Conservation (phyloP, 2,888 invertebrate species). For the Ormyrus rosae region DNA sequence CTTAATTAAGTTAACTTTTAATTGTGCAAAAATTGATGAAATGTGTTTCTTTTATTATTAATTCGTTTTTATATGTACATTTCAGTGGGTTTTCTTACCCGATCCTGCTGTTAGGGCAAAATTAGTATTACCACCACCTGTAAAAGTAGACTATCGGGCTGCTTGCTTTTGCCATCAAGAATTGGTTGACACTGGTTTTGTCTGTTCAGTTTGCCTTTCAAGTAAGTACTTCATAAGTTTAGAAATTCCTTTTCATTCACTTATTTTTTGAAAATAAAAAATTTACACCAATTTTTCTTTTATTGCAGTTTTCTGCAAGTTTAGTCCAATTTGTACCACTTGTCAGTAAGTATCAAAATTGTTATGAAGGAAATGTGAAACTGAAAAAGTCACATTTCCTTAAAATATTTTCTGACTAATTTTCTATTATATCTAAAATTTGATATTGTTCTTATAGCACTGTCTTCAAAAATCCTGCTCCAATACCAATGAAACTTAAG, state of each 20-base stretch:
- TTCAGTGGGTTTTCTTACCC: slow-evolving; percentile 94
- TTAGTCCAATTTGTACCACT: slow-evolving; percentile 97
- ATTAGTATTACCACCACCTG: slow-evolving; percentile 91
- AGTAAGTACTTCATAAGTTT: slow-evolving; percentile 79
- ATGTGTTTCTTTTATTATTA: not conserved
- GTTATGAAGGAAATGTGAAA: not conserved
- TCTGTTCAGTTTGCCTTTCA: slow-evolving; percentile 97
- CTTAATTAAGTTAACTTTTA: not conserved
- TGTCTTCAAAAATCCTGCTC: slow-evolving; percentile 92
- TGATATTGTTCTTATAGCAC: slow-evolving; percentile 80
- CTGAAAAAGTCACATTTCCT: slow-evolving; percentile 3
- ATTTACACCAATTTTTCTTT: slow-evolving; percentile 52
- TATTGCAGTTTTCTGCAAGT: slow-evolving; percentile 94
- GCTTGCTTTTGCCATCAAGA: slow-evolving; percentile 98
- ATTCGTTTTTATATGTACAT: slow-evolving; percentile 67
- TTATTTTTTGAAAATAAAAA: slow-evolving; percentile 26
- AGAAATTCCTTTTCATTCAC: slow-evolving; percentile 33
- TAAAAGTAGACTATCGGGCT: slow-evolving; percentile 96
- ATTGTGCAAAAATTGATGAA: slow-evolving; percentile 5
- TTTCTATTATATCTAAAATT: not conserved
- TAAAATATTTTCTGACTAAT: not conserved
- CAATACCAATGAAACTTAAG: slow-evolving; percentile 85
- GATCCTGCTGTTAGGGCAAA: slow-evolving; percentile 87
- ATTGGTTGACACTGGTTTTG: slow-evolving; percentile 96
- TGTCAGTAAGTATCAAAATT: slow-evolving; percentile 87